phyloP scores from a whole-genome alignment of 2,888 invertebrate genomes.

The Polymixis lichenea region DNA sequence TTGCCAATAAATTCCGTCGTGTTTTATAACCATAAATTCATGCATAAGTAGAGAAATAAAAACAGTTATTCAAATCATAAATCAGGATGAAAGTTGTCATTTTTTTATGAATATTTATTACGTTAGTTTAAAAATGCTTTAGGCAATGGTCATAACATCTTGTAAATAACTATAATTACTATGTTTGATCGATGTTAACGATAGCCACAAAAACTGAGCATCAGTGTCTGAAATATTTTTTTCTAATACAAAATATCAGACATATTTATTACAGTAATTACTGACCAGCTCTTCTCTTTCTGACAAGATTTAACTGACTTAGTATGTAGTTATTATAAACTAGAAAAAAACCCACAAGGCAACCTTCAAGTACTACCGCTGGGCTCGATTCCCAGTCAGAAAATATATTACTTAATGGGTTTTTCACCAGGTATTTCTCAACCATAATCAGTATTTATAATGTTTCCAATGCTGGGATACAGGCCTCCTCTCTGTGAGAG shows the following conservation, averaged over 20 bases:
- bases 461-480: too few species aligned
- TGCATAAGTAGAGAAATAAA: constrained; percentile 20
- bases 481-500: too few species aligned
- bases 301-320: constrained; percentile 26
- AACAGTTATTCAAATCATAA: constrained; percentile 37
- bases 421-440: too few species aligned
- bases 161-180: constrained; percentile 37
- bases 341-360: too few species aligned
- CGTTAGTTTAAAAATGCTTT: constrained; percentile 5
- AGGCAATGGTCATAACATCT: constrained; percentile 22
- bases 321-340: constrained; percentile 44
- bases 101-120: constrained; percentile 24
- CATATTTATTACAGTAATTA: constrained; percentile 34
- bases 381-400: too few species aligned
- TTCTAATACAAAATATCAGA: not conserved
- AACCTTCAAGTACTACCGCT: too few species aligned
- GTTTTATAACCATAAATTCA: constrained; percentile 9
- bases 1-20: constrained; percentile 6
- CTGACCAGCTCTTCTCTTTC: constrained; percentile 15
- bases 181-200: constrained; percentile 13
- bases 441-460: too few species aligned
- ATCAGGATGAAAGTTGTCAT: constrained; percentile 49
- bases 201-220: constrained; percentile 18
- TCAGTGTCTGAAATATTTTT: constrained; percentile 4
- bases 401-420: too few species aligned